Percentiles rank a stretch among this genome's conserved stretches.
phyloP scores from a whole-genome alignment of 2,113 vertebrate genomes.

The Erinaceus europaeus region DNA sequence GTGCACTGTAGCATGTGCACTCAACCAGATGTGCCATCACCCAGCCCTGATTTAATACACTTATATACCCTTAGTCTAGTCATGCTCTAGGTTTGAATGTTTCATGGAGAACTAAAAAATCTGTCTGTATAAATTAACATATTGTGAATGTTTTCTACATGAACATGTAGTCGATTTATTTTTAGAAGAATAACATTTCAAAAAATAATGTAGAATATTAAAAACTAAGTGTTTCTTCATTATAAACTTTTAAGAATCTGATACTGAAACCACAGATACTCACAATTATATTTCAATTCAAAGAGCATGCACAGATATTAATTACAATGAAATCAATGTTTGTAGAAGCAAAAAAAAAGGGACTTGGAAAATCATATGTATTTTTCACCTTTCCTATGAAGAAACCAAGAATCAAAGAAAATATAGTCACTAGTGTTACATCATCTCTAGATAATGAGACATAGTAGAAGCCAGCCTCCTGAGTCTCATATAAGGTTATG shows the following conservation, averaged over 20 bases:
- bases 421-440: not conserved
- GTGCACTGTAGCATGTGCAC: too few relatives aligned
- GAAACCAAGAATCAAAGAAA: not conserved
- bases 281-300: not conserved
- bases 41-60: not conserved
- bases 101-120: not conserved
- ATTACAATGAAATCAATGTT: not conserved
- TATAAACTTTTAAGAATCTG: not conserved
- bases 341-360: not conserved
- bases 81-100: not conserved
- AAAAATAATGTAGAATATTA: not conserved
- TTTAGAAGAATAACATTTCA: not conserved
- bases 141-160: not conserved
- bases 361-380: not conserved
- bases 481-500: not conserved
- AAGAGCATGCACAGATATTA: constrained; percentile 8
- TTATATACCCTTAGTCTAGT: not conserved
- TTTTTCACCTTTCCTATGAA: constrained; percentile 6
- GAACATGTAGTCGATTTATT: not conserved
- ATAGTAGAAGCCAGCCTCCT: not conserved
- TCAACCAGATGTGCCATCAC: too few relatives aligned
- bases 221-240: not conserved
- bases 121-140: not conserved
- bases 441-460: not conserved
- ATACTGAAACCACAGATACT: not conserved